Base-by-base conservation (phyloP, 2,797 vertebrate species). In the Onychomys torridus region DNA sequence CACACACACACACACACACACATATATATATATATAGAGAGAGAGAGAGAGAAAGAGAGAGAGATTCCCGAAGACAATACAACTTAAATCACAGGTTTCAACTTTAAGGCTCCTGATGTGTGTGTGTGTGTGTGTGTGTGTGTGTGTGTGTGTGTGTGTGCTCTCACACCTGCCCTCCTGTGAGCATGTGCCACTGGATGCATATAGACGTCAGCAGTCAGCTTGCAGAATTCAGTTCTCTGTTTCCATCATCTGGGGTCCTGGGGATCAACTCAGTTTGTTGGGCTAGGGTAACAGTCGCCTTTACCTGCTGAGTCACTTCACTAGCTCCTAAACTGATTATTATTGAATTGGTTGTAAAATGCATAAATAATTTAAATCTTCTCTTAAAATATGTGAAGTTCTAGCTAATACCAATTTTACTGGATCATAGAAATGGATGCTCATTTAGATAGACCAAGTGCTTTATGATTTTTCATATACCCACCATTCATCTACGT, bases 311-410 rank as follows among this genome's bases (percentile, higher is more conserved):
- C 37, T 29, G 23, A 40, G 57, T 40, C 57, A 82, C 29, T 40
- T 67, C 29, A 34, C 17, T 29, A 83, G 25, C 32, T 94, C 32
- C 40, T 81, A 32, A 11, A 77, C 32, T 59, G 69, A 1, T 75
- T 84, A 6, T 91, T 91, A 94, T 59, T 34, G 86, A 87, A 82
- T 77, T 82, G 40, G 13, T 83, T 7, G 32, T 52, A 52, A 86
- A 83, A 90, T 73, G 85, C 40, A 63, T 61, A 73, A 86, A 89
- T 82, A 69, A 21, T 93, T 85, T 76, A 76, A 87, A 34, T 14
- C 29, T 79, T 84, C 67, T 93, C 73, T 69, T 95, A 63, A 85
- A 85, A 93, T 82, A 90, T 52, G 2, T 49, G 63, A n/a, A n/a
- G n/a, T 63, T 78, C 61, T 61, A 82, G 91, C 40, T 83, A 71